Evolutionary conservation across 2,113 vertebrate genomes (phyloP), one percentile per base, ranked within the genome.

Genomic region (Panthera uncia): DNA sequence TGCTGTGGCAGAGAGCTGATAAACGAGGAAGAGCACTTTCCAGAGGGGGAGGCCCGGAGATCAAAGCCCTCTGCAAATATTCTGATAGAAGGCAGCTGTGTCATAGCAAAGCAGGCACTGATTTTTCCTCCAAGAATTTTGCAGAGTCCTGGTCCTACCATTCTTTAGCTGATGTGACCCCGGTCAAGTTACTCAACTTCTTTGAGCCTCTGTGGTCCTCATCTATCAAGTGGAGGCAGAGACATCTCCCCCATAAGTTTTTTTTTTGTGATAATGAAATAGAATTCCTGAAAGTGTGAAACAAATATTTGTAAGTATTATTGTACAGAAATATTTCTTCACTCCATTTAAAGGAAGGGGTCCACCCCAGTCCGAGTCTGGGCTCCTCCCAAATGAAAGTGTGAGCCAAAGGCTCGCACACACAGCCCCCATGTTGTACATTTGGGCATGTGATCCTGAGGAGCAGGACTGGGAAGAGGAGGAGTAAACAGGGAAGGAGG

Each of bases 61-160:
- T 97, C 96, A 98, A 98, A 98, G 96, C 84, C 71, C 57, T 95
- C 69, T 71, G 93, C 93, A 97, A 95, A 96, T 93, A 97, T 97
- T 98, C 92, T 96, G 97, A 91, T 61, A 91, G 91, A 82, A 96
- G 93, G 74, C 91, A 90, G 97, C 96, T 98, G 98, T 96, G 94
- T 88, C 87, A 61, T 36, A 95, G 87, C 74, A 81, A 48, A 81
- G 48, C 4, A 0, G 3, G n/a, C 45, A 2, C 74, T 61, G 85
- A 57, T 68, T 76, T 97, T 52, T 55, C 66, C 68, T 91, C 33
- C 4, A 50, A 92, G 81, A 65, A 84, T 29, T 92, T 41, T 63
- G 50, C 83, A 23, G 68, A 78, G 25, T 65, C 65, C 73, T 63
- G 65, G 31, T 52, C 85, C 82, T 55, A 11, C 18, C 14, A 57